Base-by-base conservation (phyloP, 2,888 invertebrate species). In the Drosophila imparisetae region DNA sequence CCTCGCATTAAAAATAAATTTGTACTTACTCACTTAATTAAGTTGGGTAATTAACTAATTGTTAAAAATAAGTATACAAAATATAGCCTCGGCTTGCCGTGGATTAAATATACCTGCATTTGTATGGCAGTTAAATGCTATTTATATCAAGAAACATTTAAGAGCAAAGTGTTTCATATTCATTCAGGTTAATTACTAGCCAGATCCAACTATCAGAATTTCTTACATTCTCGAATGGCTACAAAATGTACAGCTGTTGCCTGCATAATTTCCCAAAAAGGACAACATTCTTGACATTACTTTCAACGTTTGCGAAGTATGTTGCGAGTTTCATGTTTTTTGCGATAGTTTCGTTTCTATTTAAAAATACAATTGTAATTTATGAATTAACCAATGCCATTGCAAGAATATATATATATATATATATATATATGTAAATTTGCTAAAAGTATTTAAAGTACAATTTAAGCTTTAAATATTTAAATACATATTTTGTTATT, bases 41-140 rank as follows among this genome's bases (percentile, higher is more conserved):
- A 74, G 58, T 69, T 40, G 54, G 65, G 52, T 77, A 75, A 77
- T 79, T 70, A 75, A 66, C 59, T 60, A 61, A 79, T 70, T 58
- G 36, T 4, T 53, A 24, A 48, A 24, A 45, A 24, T 45, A 45
- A 15, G 15, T 4, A 24, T 24, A 15, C 4, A 45, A 45, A 45
- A 15, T 15, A 24, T 7, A 8, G 45, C 45, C 45, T 45, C 24
- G 45, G 45, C 15, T 24, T 45, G 45, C 45, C 24, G 45, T 24
- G 24, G 21, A 15, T 42, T 21, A 21, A 42, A 42, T 24, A 45
- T 15, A 4, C 45, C 24, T 13, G 21, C 45, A 45, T 7, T 21
- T 15, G 3, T 15, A 4, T 42, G 10, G 2, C 5, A 21, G 21
- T 21, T 2, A 11, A 5, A 21, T 5, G 2, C 21, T 42, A 42